These are phyloP conservation scores for Hanleya hanleyi DNA, from an alignment of 2,888 invertebrate genomes.

Conservation along the genomic window DNA sequence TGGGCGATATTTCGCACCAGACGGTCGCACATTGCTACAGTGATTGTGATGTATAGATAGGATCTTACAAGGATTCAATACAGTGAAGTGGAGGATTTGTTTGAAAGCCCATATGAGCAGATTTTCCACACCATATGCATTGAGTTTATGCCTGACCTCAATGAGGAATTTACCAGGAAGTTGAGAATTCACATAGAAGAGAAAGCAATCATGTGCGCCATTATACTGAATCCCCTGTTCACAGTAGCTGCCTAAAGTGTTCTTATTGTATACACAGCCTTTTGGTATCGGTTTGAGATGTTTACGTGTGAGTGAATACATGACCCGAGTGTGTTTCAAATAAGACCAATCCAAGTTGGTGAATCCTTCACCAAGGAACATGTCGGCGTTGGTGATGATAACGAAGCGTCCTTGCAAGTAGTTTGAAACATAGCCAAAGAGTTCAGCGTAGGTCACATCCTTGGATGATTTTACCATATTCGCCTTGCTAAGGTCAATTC, in stretches of 20 bases:
- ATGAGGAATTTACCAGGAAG: not conserved
- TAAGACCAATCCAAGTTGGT: not conserved
- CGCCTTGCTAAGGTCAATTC: not conserved
- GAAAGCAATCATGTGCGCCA: not conserved
- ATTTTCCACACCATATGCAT: not conserved
- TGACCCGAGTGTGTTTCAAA: not conserved
- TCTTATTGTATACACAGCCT: not conserved
- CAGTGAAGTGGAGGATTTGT: not conserved
- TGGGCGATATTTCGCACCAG: not conserved
- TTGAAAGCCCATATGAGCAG: not conserved
- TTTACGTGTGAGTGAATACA: not conserved
- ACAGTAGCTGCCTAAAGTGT: not conserved
- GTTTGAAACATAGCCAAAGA: not conserved
- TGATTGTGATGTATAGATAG: not conserved
- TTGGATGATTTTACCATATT: not conserved
- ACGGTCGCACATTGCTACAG: not conserved
- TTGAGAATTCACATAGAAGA: not conserved
- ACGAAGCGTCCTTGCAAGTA: not conserved
- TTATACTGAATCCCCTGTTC: not conserved
- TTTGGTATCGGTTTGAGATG: not conserved
- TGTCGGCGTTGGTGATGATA: not conserved
- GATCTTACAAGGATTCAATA: not conserved
- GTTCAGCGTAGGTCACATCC: not conserved
- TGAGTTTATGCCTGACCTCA: not conserved
- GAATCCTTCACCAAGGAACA: not conserved